Percentiles rank a stretch among this genome's conserved stretches.
phyloP scores from a whole-genome alignment of 2,888 invertebrate species.

The Dione juno region DNA sequence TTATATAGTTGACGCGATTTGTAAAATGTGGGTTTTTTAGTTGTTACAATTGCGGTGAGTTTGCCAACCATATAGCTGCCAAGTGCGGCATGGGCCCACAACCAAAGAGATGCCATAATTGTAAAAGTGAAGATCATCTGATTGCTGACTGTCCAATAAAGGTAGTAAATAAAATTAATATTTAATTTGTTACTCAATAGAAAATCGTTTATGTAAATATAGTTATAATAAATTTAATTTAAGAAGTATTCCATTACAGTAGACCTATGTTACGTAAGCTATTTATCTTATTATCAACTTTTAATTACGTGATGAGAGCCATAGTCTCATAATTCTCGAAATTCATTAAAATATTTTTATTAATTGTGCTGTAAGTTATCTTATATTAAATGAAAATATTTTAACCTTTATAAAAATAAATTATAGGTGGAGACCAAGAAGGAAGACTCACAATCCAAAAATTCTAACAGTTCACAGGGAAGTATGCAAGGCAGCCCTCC shows the following conservation, averaged over 20 bases:
- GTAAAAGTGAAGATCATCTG: constrained; percentile 94
- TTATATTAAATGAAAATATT: neutral
- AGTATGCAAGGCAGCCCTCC: constrained; percentile 68
- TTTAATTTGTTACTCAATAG: neutral
- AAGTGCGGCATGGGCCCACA: constrained; percentile 94
- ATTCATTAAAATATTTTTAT: constrained; percentile 5
- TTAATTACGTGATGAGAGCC: too few relatives aligned
- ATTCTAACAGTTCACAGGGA: constrained; percentile 70
- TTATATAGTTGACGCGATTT: too few relatives aligned
- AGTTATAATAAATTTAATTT: too few relatives aligned
- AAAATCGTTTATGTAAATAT: too few relatives aligned
- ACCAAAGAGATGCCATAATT: constrained; percentile 95
- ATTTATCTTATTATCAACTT: too few relatives aligned
- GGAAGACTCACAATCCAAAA: constrained; percentile 68
- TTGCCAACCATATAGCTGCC: constrained; percentile 95
- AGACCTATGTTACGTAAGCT: too few relatives aligned
- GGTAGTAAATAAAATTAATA: constrained; percentile 54
- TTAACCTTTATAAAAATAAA: neutral
- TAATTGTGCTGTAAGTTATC: neutral
- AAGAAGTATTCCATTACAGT: too few relatives aligned
- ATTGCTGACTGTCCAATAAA: constrained; percentile 93
- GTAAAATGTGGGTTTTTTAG: constrained; percentile 69
- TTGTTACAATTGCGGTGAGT: constrained; percentile 97
- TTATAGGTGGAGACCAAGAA: constrained; percentile 75
- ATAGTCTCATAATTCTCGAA: too few relatives aligned